Evolutionary conservation across 2,888 invertebrate species (phyloP).

Genomic region (Amorpha juglandis): DNA sequence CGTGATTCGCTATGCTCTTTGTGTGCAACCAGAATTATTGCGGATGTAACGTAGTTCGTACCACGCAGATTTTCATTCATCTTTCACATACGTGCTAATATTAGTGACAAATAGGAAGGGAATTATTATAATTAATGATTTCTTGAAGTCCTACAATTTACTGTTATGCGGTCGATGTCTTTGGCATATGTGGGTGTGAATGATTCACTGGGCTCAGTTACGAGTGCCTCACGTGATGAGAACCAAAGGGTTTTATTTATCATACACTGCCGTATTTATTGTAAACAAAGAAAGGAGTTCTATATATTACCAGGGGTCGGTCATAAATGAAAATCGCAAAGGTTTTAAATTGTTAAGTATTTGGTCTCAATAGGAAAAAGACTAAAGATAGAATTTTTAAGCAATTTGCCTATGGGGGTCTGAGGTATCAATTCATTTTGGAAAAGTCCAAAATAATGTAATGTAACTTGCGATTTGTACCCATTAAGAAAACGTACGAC

Average conservation of each 20-base stretch:
- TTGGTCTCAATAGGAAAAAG: too few relatives aligned
- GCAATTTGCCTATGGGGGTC: too few relatives aligned
- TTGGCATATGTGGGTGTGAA: slow-evolving; percentile 46
- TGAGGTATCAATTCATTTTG: too few relatives aligned
- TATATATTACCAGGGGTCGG: too few relatives aligned
- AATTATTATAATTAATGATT: slow-evolving; percentile 46
- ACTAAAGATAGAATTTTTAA: too few relatives aligned
- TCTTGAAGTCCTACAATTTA: slow-evolving; percentile 39
- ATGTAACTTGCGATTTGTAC: too few relatives aligned
- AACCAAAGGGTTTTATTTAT: not conserved
- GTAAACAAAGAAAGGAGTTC: not conserved
- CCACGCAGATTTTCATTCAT: slow-evolving; percentile 24
- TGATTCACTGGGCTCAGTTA: slow-evolving; percentile 43
- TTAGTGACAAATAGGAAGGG: slow-evolving; percentile 47
- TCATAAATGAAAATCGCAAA: too few relatives aligned
- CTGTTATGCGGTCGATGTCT: slow-evolving; percentile 42
- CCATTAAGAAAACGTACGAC: too few relatives aligned
- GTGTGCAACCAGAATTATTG: not conserved
- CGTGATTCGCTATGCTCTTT: too few relatives aligned
- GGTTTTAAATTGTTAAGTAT: too few relatives aligned
- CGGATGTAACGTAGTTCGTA: not conserved
- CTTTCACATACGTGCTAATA: slow-evolving; percentile 23
- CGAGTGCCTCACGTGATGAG: not conserved
- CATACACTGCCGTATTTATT: not conserved
- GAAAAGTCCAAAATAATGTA: too few relatives aligned